Evolutionary conservation across 2,113 vertebrate genomes (phyloP), one percentile per base, ranked within the genome.

Genomic region (Sclerurus mexicanus): DNA sequence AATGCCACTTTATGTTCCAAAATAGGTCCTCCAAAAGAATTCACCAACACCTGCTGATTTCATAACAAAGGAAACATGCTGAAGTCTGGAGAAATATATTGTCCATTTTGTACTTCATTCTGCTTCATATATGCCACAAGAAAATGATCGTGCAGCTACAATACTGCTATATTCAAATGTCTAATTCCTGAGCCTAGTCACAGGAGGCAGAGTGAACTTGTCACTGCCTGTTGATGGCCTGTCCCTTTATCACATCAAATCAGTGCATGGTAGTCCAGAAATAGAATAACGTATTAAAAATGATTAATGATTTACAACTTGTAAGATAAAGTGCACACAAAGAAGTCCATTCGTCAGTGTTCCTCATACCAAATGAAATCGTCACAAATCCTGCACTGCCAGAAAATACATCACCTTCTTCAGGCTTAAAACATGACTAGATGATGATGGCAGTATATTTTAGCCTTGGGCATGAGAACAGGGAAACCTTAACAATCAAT

Each of bases 151-250:
- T 11, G 42, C 31, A 93, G 47, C 12, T 24, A 5, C 2, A 14
- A 24, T 15, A n/a, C 2, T 37, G 23, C 18, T 37, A 4, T 0
- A 0, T 35, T 66, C n/a, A 66, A 4, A 75, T 55, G 8, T 44
- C 30, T 31, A 39, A 69, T 33, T 80, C 39, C 60, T 60, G 62
- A 75, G 15, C 6, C 7, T 2, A 40, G 59, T 5, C 18, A 37
- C 37, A 75, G 13, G 40, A 47, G 8, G 28, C 13, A 23, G 68
- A 73, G 20, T 9, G 13, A 16, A 55, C 39, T 56, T 35, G 22
- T 27, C 67, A 35, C 40, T 49, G 44, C 31, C 30, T 69, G 9
- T 33, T 1, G 4, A 59, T 13, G 37, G 25, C 33, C 39, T 72
- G 53, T 27, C 33, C 30, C 50, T 90, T 74, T 47, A 86, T 10